Conservation (phyloP, 2,888 invertebrate genomes). For the Trileptium ribeirensis region DNA sequence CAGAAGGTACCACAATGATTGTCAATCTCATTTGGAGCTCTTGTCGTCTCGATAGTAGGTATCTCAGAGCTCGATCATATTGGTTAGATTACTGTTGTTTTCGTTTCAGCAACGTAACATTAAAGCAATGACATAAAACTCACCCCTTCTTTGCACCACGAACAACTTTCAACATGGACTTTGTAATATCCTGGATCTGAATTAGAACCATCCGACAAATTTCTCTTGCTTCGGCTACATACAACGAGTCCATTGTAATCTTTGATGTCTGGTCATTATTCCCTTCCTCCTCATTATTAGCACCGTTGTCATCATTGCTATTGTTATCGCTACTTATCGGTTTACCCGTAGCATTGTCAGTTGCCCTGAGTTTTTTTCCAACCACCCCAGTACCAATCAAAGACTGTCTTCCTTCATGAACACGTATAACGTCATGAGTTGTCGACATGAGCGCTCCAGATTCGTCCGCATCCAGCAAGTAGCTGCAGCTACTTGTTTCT, state of each 20-base stretch:
- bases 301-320: neutral
- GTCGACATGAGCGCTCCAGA: neutral
- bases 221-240: neutral
- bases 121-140: no score
- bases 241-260: neutral
- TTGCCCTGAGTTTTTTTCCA: neutral
- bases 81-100: no score
- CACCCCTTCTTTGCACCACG: neutral
- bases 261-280: neutral
- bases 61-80: no score
- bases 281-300: neutral
- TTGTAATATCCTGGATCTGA: neutral
- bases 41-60: no score
- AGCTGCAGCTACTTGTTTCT: neutral
- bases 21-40: no score
- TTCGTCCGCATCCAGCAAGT: neutral
- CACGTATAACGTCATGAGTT: neutral
- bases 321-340: neutral
- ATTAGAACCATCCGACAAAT: neutral
- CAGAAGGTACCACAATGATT: no score
- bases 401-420: neutral
- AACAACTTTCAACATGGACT: neutral
- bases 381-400: neutral
- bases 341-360: neutral
- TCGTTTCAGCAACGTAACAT: no score